Percentiles rank a stretch among this genome's conserved stretches.
Conservation (phyloP, 2,113 vertebrate genomes). For the Thunnus thynnus region DNA sequence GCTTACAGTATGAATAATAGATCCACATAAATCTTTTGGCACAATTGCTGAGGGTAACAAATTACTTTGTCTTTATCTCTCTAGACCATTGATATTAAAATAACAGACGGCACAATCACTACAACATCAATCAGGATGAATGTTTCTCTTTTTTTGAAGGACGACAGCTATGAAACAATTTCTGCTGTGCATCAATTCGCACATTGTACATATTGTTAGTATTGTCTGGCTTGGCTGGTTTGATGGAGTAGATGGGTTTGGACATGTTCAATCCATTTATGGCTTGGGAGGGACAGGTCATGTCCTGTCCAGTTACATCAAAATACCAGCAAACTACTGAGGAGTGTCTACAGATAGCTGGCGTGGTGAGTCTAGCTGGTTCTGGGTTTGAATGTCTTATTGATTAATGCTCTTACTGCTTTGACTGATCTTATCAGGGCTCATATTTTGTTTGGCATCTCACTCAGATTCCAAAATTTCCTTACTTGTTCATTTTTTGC, state of each 20-base stretch:
- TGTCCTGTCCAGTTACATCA: conserved; percentile 33
- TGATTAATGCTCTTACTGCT: conserved; percentile 49
- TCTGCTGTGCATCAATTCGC: conserved; percentile 31
- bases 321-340: conserved; percentile 16
- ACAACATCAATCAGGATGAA: conserved; percentile 37
- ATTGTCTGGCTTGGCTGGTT: conserved; percentile 14
- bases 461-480: conserved; percentile 53
- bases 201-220: conserved; percentile 8
- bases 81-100: conserved; percentile 47
- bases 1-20: conserved; percentile 42
- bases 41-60: conserved; percentile 19
- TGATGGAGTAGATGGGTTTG: conserved; percentile 22
- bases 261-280: conserved; percentile 15
- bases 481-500: conserved; percentile 49
- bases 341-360: conserved; percentile 8
- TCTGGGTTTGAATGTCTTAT: conserved; percentile 34
- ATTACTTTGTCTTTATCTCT: conserved; percentile 48
- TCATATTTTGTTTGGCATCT: conserved; percentile 67
- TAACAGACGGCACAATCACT: conserved; percentile 34
- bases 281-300: conserved; percentile 11
- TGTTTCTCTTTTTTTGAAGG: conserved; percentile 43
- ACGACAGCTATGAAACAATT: conserved; percentile 9
- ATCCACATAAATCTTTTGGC: conserved; percentile 49
- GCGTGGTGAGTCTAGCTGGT: conserved; percentile 8
- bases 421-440: conserved; percentile 57